phyloP scores from a whole-genome alignment of 2,888 invertebrate genomes.

The Molanna angustata region DNA sequence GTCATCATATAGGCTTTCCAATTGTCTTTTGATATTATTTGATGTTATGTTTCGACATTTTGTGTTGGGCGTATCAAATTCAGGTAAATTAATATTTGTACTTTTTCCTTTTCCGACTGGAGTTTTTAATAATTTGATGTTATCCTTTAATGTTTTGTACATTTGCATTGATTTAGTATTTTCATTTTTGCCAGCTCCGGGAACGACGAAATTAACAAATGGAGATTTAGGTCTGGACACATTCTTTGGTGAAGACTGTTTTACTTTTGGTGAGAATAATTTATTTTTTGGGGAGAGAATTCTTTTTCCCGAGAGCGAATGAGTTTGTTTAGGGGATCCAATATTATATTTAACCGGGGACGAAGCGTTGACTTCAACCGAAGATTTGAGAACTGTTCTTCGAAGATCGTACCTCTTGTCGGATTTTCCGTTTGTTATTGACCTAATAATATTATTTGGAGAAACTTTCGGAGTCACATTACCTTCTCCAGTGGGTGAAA shows the following conservation, averaged over 20 bases:
- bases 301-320: background rate
- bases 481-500: background rate
- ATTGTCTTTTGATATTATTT: constrained; percentile 26
- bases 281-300: background rate
- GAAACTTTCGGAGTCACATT: background rate
- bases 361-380: background rate
- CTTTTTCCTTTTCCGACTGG: constrained; percentile 19
- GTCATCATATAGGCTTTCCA: constrained; percentile 25
- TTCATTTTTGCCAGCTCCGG: too few relatives aligned
- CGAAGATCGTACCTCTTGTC: constrained; percentile 1
- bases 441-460: background rate
- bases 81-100: background rate
- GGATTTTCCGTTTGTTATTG: too few relatives aligned
- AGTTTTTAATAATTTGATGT: constrained; percentile 26
- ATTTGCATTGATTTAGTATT: constrained; percentile 22
- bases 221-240: background rate
- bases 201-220: too few relatives aligned
- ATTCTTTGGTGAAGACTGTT: background rate
- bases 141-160: constrained; percentile 23
- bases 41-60: constrained; percentile 20
- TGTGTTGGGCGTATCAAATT: constrained; percentile 24
- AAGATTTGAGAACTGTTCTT: constrained; percentile 6
- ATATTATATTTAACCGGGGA: too few relatives aligned
- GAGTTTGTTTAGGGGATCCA: too few relatives aligned
- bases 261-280: background rate